phyloP scores from a whole-genome alignment of 1,140 invertebrate species.

The Carposina sasakii region DNA sequence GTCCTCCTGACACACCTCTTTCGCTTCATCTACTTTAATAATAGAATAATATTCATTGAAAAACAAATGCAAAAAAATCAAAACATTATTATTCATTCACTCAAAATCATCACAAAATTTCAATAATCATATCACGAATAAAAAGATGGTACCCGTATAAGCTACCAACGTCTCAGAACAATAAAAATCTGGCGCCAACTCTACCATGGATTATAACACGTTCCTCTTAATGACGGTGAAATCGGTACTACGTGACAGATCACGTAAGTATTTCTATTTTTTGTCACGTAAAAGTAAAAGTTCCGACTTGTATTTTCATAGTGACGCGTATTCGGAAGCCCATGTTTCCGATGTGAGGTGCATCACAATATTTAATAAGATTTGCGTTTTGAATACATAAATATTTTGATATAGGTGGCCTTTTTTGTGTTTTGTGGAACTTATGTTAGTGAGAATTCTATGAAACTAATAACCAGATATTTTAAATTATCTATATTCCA shows the following conservation, averaged over 20 bases:
- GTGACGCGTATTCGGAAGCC: too few species aligned
- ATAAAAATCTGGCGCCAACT: slow-evolving; percentile 57
- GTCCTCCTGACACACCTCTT: too few species aligned
- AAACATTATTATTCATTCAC: not conserved
- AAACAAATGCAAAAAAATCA: not conserved
- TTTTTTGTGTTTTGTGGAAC: too few species aligned
- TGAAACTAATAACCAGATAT: too few species aligned
- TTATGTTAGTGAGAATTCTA: too few species aligned
- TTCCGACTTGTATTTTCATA: slow-evolving; percentile 34
- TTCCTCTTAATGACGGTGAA: slow-evolving; percentile 55
- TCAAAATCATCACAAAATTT: slow-evolving; percentile 12
- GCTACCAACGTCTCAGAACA: slow-evolving; percentile 24
- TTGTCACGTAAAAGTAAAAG: slow-evolving; percentile 54
- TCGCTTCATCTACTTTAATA: not conserved
- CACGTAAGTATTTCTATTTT: slow-evolving; percentile 28
- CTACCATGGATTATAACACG: slow-evolving; percentile 56
- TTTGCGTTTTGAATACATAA: too few species aligned
- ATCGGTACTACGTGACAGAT: slow-evolving; percentile 55
- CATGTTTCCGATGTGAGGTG: too few species aligned
- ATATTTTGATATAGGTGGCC: too few species aligned
- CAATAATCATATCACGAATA: slow-evolving; percentile 37
- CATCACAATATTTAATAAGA: too few species aligned
- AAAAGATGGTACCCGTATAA: slow-evolving; percentile 42
- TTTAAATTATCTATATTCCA: too few species aligned
- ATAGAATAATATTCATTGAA: not conserved